Base-by-base conservation (phyloP, 2,113 vertebrate species). In the Cololabis saira region DNA sequence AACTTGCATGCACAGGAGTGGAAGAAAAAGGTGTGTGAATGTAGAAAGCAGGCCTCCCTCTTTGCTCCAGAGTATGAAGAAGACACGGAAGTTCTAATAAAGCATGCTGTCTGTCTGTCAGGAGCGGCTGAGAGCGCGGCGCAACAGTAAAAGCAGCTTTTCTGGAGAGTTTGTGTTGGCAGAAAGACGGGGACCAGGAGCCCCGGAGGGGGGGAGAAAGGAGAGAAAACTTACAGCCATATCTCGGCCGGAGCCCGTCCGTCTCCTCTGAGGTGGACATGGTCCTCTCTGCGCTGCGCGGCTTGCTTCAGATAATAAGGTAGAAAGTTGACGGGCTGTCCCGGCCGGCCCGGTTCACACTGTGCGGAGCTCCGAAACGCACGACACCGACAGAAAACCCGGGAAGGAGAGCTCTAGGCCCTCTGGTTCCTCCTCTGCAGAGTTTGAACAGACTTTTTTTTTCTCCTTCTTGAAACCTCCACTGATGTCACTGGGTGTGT, bases 401-500 rank as follows among this genome's bases (percentile, higher is more conserved):
- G 52, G 45, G 55, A 63, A 67, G 87, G 33, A 11, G 85, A 92
- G 72, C 84, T 70, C 19, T 48, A 77, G 87, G 90, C 61, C 89
- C 87, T 79, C 81, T 74, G 56, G 57, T 72, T 86, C 58, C 67
- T 82, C 53, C 74, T 50, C 72, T 81, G 64, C 75, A 72, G 65
- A 59, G 74, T 71, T 65, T 71, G 61, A 67, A 37, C 30, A 50
- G 18, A 79, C 57, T 83, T 68, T 82, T 88, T 87, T 85, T 61
- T 70, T 64, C 41, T 59, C 74, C 69, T 74, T 84, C 80, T 86
- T 90, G 72, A 82, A 73, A 80, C 74, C 88, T 80, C 5, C 81
- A 78, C 89, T 90, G 90, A 89, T 92, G 92, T 92, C 92, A 91
- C 89, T 89, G 92, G 92, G 92, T 91, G 93, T 94, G 93, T 90